Percentiles rank a stretch among this genome's conserved stretches.
These are phyloP conservation scores for Mormyrus iriodes DNA, from an alignment of 2,113 vertebrate species.

Conservation along the genomic window DNA sequence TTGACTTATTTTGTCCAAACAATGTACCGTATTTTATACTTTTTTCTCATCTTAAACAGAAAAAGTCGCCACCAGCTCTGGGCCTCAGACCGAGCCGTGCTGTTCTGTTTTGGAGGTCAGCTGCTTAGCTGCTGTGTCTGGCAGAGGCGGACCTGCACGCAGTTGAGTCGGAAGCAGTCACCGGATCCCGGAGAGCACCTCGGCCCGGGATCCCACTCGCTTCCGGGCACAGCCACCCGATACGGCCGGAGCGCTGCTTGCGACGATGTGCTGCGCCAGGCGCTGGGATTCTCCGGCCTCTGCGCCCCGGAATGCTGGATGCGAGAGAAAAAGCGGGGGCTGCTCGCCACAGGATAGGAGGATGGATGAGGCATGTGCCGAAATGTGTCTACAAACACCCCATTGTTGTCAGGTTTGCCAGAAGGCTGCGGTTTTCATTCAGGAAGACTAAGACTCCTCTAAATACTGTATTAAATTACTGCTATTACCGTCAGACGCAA, in stretches of 20 bases:
- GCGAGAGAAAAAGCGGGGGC: not conserved
- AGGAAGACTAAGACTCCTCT: not conserved
- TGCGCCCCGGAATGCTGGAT: not conserved
- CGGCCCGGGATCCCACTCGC: not conserved
- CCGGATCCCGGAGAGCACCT: not conserved
- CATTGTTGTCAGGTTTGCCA: conserved; percentile 2
- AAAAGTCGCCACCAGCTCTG: not conserved
- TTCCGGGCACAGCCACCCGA: not conserved
- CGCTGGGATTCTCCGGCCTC: not conserved
- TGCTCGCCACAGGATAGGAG: not conserved
- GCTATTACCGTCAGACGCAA: not conserved
- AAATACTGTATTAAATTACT: conserved; percentile 12
- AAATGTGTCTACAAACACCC: not conserved
- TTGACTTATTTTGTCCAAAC: not conserved
- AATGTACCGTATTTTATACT: not conserved
- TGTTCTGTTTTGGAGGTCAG: not conserved
- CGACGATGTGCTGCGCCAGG: not conserved
- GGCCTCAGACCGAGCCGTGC: not conserved
- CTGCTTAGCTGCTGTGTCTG: not conserved
- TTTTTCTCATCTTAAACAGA: not conserved
- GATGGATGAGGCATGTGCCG: not conserved
- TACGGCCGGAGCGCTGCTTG: not conserved
- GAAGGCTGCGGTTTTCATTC: not conserved
- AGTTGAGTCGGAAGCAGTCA: not conserved
- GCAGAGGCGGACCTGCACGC: not conserved